A percentile compares a stretch with the other conserved stretches of the same genome.
phyloP scores from a whole-genome alignment of 2,113 vertebrate genomes.

The Pygoscelis adeliae region DNA sequence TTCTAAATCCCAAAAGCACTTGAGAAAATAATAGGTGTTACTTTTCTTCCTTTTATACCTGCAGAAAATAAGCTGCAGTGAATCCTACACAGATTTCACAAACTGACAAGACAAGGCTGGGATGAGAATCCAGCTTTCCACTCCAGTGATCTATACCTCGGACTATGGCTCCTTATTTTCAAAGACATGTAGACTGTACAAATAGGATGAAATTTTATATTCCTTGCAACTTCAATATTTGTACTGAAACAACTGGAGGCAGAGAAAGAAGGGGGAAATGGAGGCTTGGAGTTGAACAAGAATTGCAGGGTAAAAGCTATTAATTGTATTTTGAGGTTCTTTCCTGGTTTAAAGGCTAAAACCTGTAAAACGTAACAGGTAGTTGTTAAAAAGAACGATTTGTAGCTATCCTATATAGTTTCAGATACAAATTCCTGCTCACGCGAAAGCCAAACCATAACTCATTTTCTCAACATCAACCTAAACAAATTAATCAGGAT shows the following conservation, averaged over 20 bases:
- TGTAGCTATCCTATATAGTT: neutral
- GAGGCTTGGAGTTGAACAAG: neutral
- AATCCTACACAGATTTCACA: conserved; percentile 6
- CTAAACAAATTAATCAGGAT: neutral
- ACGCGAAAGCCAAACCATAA: neutral
- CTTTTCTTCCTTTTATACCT: neutral
- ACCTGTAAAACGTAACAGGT: neutral
- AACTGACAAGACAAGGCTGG: neutral
- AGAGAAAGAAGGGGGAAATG: neutral
- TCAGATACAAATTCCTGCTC: neutral
- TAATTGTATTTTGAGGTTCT: neutral
- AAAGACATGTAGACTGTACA: neutral
- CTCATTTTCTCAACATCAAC: neutral
- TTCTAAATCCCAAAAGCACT: neutral
- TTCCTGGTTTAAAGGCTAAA: neutral
- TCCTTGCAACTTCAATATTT: neutral
- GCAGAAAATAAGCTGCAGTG: neutral
- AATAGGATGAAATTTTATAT: neutral
- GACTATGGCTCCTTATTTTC: neutral
- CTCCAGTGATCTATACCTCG: neutral
- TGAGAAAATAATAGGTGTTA: conserved; percentile 7
- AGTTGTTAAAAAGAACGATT: neutral
- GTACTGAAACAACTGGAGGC: neutral
- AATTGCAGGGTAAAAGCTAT: neutral
- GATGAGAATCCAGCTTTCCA: neutral